Evolutionary conservation across 1,140 invertebrate genomes (phyloP), one percentile per base, ranked within the genome.

Genomic region (Harpegnathos saltator): DNA sequence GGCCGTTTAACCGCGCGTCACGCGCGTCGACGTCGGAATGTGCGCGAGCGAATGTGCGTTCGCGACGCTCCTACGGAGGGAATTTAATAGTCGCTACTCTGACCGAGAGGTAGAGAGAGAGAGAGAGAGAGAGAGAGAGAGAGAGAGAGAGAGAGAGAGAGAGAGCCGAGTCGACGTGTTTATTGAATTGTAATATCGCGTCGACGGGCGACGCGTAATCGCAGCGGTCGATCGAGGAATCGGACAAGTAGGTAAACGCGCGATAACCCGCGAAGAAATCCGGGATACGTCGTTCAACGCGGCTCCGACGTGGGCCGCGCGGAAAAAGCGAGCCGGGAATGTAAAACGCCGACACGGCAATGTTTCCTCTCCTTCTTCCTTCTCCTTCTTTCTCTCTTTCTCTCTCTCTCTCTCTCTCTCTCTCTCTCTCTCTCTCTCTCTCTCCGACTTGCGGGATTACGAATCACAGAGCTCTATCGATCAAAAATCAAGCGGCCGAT

Each of bases 1-100:
- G 9, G 48, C 17, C 48, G 29, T 77, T 77, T 54, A 66, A 77
- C 48, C 62, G 61, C 73, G 44, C 44, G 52, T 77, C 58, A 50
- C 44, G 14, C 22, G 54, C 71, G 29, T 17, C 61, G 44, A 78
- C 22, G 29, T 38, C 33, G 74, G 63, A 78, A 78, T 68, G 74
- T 48, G 74, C 33, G 56, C 15, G 74, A n/a, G 38, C 38, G 58
- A 33, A 33, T 33, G 5, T 33, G 29, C 29, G n/a, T 33, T 33
- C 26, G 26, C 69, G 66, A 80, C 59, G 66, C 59, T 59, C 12
- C 19, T 17, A 22, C 17, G 12, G 17, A 11, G 33, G 9, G 44
- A 80, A 80, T 80, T 65, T 59, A 77, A 77, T 38, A 17, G 29
- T 48, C 7, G 48, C 26, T n/a, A 54, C 61, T 24, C 26, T 9